Evolutionary conservation across 2,797 vertebrate genomes (phyloP).

Genomic region (Uromys caudimaculatus): DNA sequence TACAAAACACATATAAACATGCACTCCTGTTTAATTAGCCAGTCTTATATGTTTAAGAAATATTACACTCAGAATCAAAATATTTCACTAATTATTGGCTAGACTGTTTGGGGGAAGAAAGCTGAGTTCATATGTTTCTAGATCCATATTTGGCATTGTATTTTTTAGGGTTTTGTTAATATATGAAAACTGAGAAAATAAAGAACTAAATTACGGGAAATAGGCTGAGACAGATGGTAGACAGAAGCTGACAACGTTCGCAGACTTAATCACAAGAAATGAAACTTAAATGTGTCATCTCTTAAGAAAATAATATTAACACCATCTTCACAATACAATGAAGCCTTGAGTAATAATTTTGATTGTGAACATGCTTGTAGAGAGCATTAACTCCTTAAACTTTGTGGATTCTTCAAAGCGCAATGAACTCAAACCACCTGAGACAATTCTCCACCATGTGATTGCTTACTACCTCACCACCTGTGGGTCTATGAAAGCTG

Average conservation of each 20-base stretch:
- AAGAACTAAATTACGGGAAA: background rate
- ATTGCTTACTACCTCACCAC: background rate
- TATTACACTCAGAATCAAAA: constrained; percentile 33
- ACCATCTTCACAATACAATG: background rate
- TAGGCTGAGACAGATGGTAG: background rate
- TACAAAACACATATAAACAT: constrained; percentile 29
- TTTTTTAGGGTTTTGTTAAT: background rate
- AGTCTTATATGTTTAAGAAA: background rate
- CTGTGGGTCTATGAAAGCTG: background rate
- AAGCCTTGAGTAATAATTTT: constrained; percentile 36
- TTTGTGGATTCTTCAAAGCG: constrained; percentile 3
- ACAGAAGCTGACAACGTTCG: background rate
- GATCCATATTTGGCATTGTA: background rate
- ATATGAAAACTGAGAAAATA: background rate
- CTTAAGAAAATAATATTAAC: background rate
- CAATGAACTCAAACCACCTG: background rate
- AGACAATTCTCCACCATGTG: background rate
- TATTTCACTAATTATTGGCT: constrained; percentile 15
- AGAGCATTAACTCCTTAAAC: background rate
- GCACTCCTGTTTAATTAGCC: constrained; percentile 24
- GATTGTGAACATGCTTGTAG: background rate
- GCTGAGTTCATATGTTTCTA: background rate
- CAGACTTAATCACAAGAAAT: background rate
- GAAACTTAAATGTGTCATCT: constrained; percentile 7
- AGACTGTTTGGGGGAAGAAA: background rate